Conservation (phyloP, 1,140 invertebrate species). For the Drosophila nigromelanica region DNA sequence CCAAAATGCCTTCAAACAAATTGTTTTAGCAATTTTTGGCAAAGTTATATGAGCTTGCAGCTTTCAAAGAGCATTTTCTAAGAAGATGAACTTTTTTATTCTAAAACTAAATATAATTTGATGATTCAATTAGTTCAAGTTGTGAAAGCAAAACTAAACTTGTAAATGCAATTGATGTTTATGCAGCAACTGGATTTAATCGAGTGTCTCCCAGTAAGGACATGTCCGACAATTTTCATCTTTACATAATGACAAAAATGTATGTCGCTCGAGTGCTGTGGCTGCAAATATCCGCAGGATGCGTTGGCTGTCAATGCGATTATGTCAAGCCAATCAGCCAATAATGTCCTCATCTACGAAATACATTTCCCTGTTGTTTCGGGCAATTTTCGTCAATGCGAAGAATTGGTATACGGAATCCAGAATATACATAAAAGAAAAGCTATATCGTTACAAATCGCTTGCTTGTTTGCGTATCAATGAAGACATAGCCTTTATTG, state of each 20-base stretch:
- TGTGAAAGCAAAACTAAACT: slow-evolving; percentile 1
- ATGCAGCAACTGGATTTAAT: background rate
- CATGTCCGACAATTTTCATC: slow-evolving; percentile 6
- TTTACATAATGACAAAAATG: background rate
- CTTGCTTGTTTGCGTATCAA: slow-evolving; percentile 72
- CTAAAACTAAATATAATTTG: background rate
- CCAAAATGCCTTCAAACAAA: no score
- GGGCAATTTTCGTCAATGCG: slow-evolving; percentile 28
- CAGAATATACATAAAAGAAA: slow-evolving; percentile 3
- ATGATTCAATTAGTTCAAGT: slow-evolving; percentile 4
- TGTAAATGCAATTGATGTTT: background rate
- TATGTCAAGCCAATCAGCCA: slow-evolving; percentile 70
- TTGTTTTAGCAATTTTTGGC: background rate
- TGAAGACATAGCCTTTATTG: slow-evolving; percentile 72
- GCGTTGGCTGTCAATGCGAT: slow-evolving; percentile 71
- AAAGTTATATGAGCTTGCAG: background rate
- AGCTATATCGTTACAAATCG: slow-evolving; percentile 59
- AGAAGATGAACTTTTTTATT: background rate
- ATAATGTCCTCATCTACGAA: slow-evolving; percentile 34
- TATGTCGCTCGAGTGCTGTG: background rate
- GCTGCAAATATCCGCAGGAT: slow-evolving; percentile 73
- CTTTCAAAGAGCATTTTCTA: background rate
- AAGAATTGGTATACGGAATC: background rate
- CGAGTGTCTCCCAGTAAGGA: background rate
- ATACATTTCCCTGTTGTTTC: slow-evolving; percentile 61